Percentiles rank a stretch among this genome's conserved stretches.
phyloP scores from a whole-genome alignment of 2,888 invertebrate genomes.

The Catocala nupta region DNA sequence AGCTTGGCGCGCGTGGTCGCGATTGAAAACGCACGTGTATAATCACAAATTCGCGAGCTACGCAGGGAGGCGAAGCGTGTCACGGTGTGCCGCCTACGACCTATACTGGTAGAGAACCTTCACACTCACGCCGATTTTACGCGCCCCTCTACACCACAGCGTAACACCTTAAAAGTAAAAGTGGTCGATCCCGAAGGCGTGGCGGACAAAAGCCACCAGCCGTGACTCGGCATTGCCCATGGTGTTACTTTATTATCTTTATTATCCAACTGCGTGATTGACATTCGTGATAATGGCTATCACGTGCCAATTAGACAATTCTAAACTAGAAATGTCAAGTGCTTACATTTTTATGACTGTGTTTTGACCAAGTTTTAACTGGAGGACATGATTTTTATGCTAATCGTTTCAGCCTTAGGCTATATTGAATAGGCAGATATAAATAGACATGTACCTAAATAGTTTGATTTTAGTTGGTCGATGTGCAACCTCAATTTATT shows the following conservation, averaged over 20 bases:
- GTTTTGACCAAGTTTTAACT: conserved; percentile 9
- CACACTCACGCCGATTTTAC: conserved; percentile 61
- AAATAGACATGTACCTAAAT: no score
- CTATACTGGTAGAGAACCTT: conserved; percentile 60
- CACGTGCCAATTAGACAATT: conserved; percentile 37
- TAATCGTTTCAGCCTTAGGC: neutral
- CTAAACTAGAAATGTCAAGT: conserved; percentile 67
- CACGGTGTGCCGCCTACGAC: conserved; percentile 61
- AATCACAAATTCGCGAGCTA: conserved; percentile 57
- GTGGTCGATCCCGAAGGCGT: conserved; percentile 81
- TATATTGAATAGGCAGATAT: no score
- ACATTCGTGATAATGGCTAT: conserved; percentile 52
- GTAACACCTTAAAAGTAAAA: conserved; percentile 80
- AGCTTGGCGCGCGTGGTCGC: conserved; percentile 27
- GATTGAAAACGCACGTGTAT: conserved; percentile 50
- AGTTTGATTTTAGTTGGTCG: no score
- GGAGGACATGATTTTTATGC: neutral
- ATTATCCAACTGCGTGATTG: conserved; percentile 67
- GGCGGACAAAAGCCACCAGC: conserved; percentile 58
- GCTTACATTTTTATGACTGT: conserved; percentile 26
- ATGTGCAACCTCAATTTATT: no score
- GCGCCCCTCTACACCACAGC: conserved; percentile 69
- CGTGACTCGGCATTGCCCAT: conserved; percentile 66
- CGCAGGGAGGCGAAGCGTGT: conserved; percentile 62
- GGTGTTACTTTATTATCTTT: conserved; percentile 61